phyloP scores from a whole-genome alignment of 2,888 invertebrate genomes.

The Drosophila testacea region DNA sequence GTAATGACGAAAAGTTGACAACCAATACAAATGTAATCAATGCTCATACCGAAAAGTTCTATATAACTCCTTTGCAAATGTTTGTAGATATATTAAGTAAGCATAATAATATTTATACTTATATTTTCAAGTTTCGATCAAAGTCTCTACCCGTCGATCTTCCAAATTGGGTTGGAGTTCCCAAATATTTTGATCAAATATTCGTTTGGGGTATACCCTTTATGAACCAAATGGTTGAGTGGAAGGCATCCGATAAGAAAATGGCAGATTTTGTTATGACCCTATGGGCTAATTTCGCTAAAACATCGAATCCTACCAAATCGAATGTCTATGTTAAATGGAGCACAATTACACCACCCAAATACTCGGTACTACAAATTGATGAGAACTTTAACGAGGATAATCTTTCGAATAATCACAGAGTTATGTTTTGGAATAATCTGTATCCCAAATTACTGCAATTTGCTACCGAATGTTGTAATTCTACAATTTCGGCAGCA shows the following conservation, averaged over 20 bases:
- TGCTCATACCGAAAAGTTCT: slow-evolving; percentile 91
- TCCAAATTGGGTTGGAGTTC: slow-evolving; percentile 92
- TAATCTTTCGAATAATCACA: slow-evolving; percentile 90
- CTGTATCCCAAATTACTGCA: slow-evolving; percentile 92
- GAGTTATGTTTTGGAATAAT: slow-evolving; percentile 93
- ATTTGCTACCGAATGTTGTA: slow-evolving; percentile 91
- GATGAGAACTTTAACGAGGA: slow-evolving; percentile 92
- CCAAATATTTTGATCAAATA: slow-evolving; percentile 92
- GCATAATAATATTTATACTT: slow-evolving; percentile 87
- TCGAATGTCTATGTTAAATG: slow-evolving; percentile 91
- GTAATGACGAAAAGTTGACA: slow-evolving; percentile 87
- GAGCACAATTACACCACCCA: slow-evolving; percentile 89
- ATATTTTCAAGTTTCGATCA: slow-evolving; percentile 91
- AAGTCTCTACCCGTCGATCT: slow-evolving; percentile 88
- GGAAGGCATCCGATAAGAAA: slow-evolving; percentile 92
- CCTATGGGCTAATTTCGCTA: slow-evolving; percentile 92
- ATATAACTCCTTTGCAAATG: slow-evolving; percentile 89
- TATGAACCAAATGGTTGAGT: slow-evolving; percentile 88
- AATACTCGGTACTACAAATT: slow-evolving; percentile 90
- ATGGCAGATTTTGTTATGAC: slow-evolving; percentile 93
- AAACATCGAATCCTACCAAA: slow-evolving; percentile 90
- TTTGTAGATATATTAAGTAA: slow-evolving; percentile 89
- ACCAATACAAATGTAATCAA: slow-evolving; percentile 89
- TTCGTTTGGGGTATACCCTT: slow-evolving; percentile 93
- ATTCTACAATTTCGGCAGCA: slow-evolving; percentile 85